Evolutionary conservation across 2,888 invertebrate species (phyloP).

Genomic region (Tetheella fluctuosa): DNA sequence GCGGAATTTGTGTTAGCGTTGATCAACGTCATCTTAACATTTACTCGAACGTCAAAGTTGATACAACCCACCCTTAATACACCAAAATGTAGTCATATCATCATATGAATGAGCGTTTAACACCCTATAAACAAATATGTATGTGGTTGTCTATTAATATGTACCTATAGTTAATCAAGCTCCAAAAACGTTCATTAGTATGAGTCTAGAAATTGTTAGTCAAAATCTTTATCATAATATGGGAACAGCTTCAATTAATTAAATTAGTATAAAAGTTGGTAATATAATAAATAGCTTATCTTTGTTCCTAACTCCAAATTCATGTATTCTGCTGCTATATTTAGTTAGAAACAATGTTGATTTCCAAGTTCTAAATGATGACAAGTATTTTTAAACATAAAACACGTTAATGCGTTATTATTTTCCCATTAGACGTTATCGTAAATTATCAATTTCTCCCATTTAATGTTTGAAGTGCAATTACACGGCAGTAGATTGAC

Average conservation of each 20-base stretch:
- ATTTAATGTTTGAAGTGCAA: neutral
- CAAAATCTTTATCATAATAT: neutral
- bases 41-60: no score
- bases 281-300: neutral
- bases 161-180: neutral
- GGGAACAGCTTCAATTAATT: neutral
- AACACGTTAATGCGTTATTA: neutral
- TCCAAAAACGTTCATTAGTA: neutral
- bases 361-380: no score
- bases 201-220: neutral
- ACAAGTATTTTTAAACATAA: no score
- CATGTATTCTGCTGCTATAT: neutral
- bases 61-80: no score
- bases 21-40: no score
- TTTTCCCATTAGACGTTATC: neutral
- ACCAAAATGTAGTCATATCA: neutral
- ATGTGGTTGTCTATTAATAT: no score
- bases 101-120: neutral
- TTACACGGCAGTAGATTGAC: neutral
- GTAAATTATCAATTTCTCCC: neutral
- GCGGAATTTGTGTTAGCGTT: no score
- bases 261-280: neutral
- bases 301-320: neutral
- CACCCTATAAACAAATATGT: no score
- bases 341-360: neutral